Evolutionary conservation across 2,888 invertebrate species (phyloP).

Genomic region (Ennomos quercinarius): DNA sequence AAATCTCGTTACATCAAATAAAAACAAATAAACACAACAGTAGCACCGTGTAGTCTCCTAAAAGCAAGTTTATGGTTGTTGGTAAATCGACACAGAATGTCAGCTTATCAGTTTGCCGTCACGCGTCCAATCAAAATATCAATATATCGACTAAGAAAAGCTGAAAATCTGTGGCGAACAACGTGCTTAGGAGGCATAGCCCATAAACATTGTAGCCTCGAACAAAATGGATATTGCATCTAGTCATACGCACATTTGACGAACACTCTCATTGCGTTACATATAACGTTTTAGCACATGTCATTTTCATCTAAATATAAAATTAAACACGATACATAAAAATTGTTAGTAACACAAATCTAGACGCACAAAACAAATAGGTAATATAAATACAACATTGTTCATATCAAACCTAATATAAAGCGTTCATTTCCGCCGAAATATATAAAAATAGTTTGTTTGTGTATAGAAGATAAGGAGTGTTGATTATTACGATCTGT

Average conservation of each 20-base stretch:
- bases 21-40: slow-evolving; percentile 74
- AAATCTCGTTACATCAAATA: slow-evolving; percentile 70
- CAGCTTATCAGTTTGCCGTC: slow-evolving; percentile 45
- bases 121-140: slow-evolving; percentile 1
- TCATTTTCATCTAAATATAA: slow-evolving; percentile 72
- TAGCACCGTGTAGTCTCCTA: slow-evolving; percentile 83
- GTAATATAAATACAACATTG: slow-evolving; percentile 64
- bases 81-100: slow-evolving; percentile 68
- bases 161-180: slow-evolving; percentile 65
- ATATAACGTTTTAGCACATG: slow-evolving; percentile 84
- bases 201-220: slow-evolving; percentile 68
- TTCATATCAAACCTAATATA: slow-evolving; percentile 74
- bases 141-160: slow-evolving; percentile 26
- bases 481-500: slow-evolving; percentile 81
- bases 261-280: slow-evolving; percentile 83
- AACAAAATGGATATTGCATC: slow-evolving; percentile 71
- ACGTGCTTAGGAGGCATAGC: slow-evolving; percentile 75
- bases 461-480: slow-evolving; percentile 55
- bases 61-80: slow-evolving; percentile 76
- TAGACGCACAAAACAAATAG: slow-evolving; percentile 70
- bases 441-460: slow-evolving; percentile 61
- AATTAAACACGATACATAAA: slow-evolving; percentile 63
- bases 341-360: slow-evolving; percentile 43
- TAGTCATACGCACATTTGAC: slow-evolving; percentile 78
- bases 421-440: slow-evolving; percentile 67